A percentile compares a stretch with the other conserved stretches of the same genome.
Conservation (phyloP, 2,113 vertebrate species). For the Crotophaga sulcirostris region DNA sequence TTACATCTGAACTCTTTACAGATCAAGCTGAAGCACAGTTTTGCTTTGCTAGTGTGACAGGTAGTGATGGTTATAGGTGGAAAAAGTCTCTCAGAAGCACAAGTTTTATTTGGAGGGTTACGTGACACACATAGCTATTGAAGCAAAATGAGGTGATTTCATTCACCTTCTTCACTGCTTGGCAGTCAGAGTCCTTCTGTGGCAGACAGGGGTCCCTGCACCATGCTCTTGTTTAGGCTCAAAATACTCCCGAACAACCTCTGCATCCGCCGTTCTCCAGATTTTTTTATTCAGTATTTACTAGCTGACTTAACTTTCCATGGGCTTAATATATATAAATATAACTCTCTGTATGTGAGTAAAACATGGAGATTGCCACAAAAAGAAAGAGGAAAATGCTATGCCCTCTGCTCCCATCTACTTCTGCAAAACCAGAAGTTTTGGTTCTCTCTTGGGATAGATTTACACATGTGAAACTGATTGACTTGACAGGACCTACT, state of each 20-base stretch:
- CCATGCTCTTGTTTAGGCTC: background rate
- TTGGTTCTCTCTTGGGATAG: background rate
- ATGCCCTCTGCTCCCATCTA: background rate
- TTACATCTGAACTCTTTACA: background rate
- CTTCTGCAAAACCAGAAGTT: conserved; percentile 37
- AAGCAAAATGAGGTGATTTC: background rate
- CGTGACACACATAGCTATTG: background rate
- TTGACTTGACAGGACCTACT: background rate
- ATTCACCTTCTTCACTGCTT: background rate
- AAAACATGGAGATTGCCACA: background rate
- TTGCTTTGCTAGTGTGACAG: background rate
- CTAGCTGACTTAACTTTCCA: background rate
- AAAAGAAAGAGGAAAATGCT: conserved; percentile 17
- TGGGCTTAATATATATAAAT: background rate
- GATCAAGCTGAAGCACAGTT: background rate
- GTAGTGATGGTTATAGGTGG: background rate
- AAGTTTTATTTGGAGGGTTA: background rate
- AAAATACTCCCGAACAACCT: background rate
- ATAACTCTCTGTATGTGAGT: background rate
- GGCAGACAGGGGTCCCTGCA: background rate
- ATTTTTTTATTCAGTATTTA: background rate
- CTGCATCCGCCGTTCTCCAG: background rate
- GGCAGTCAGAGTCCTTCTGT: background rate
- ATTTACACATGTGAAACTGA: background rate
- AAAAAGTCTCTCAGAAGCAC: background rate